A percentile compares a stretch with the other conserved stretches of the same genome.
phyloP scores from a whole-genome alignment of 2,888 invertebrate species.

The Tupiocoris notatus region DNA sequence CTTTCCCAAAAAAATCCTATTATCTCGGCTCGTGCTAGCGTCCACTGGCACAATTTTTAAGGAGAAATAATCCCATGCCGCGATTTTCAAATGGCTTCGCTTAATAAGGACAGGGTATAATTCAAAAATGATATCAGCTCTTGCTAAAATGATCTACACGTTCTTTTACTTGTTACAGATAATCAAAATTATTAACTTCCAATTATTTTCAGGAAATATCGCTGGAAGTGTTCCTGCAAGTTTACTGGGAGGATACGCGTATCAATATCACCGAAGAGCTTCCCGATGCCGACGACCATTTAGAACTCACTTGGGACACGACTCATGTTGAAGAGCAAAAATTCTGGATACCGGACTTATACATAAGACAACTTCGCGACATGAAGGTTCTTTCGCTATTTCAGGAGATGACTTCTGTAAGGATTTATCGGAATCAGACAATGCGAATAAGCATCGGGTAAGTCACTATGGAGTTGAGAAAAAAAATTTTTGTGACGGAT shows the following conservation, averaged over 20 bases:
- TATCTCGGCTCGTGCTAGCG: too few relatives aligned
- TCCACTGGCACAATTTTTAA: too few relatives aligned
- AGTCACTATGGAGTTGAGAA: too few relatives aligned
- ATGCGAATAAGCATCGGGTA: conserved; percentile 66
- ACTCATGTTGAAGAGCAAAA: conserved; percentile 49
- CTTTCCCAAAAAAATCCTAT: too few relatives aligned
- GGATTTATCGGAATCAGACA: conserved; percentile 63
- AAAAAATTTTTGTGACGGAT: too few relatives aligned
- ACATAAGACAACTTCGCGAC: conserved; percentile 64
- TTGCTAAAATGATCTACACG: too few relatives aligned
- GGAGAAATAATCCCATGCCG: too few relatives aligned
- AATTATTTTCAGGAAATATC: conserved; percentile 70
- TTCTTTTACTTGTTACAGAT: too few relatives aligned
- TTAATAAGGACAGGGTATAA: too few relatives aligned
- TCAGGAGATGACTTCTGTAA: conserved; percentile 64
- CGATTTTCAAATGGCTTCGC: too few relatives aligned
- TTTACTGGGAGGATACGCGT: conserved; percentile 63
- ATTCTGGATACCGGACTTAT: conserved; percentile 64
- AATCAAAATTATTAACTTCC: too few relatives aligned
- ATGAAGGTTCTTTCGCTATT: conserved; percentile 63
- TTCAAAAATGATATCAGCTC: too few relatives aligned
- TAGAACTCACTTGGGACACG: conserved; percentile 52
- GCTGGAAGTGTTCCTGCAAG: conserved; percentile 64
- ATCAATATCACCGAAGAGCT: conserved; percentile 54
- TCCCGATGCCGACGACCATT: conserved; percentile 55